These are phyloP conservation scores for Meandrina meandrites DNA, from an alignment of 92 coral and sea anemone species.

Conservation along the genomic window DNA sequence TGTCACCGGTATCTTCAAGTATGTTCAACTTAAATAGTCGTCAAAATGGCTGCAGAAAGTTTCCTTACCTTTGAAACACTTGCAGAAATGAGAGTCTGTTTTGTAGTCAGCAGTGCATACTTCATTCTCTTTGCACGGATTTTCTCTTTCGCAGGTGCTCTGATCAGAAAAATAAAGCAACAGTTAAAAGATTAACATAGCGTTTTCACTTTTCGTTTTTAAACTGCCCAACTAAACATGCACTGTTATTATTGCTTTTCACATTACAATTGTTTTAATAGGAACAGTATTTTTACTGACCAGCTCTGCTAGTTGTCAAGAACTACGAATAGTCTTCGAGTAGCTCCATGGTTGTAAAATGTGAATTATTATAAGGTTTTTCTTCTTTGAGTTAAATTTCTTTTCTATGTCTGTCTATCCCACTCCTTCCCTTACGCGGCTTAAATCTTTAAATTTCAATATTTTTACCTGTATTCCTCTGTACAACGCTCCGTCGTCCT, in stretches of 20 bases:
- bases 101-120: conserved; percentile 13
- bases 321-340: too few species aligned
- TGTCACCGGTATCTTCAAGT: neutral
- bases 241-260: neutral
- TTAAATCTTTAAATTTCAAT: too few species aligned
- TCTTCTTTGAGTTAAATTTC: too few species aligned
- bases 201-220: neutral
- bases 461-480: conserved; percentile 20
- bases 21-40: neutral
- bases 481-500: neutral
- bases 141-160: conserved; percentile 13
- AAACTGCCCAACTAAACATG: neutral
- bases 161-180: neutral
- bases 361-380: too few species aligned
- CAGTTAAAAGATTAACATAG: neutral
- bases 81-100: neutral
- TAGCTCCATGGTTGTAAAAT: too few species aligned
- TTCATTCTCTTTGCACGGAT: conserved; percentile 15
- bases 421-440: too few species aligned
- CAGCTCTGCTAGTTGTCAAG: too few species aligned
- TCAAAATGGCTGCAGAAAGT: neutral
- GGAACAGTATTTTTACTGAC: neutral
- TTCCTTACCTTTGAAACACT: neutral
- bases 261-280: neutral
- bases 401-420: too few species aligned